A percentile compares a stretch with the other conserved stretches of the same genome.
Conservation (phyloP, 2,888 invertebrate species). For the Zhuqinia jingwanae region DNA sequence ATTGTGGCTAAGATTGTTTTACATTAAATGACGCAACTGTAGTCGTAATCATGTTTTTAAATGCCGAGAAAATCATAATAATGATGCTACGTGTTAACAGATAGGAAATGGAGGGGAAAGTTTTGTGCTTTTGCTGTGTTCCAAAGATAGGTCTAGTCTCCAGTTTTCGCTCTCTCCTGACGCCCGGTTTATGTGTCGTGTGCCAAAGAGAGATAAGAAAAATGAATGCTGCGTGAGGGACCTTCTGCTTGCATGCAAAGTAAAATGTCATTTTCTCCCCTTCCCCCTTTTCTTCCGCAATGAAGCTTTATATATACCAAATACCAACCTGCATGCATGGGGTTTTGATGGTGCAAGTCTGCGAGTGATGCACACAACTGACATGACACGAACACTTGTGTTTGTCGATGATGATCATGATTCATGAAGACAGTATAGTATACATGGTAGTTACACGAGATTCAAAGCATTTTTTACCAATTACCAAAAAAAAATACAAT, state of each 20-base stretch:
- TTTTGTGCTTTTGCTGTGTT: constrained; percentile 61
- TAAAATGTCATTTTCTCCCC: constrained; percentile 58
- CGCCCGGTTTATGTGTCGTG: constrained; percentile 71
- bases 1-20: neutral
- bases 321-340: no score
- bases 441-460: no score
- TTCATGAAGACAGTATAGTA: no score
- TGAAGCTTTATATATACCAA: no score
- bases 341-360: neutral
- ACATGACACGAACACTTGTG: no score
- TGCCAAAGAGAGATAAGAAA: constrained; percentile 77
- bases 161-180: constrained; percentile 70
- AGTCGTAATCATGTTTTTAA: no score
- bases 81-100: neutral
- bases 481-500: no score
- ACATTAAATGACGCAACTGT: no score
- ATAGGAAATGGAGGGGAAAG: constrained; percentile 50
- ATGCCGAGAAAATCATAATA: neutral
- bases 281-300: constrained; percentile 6
- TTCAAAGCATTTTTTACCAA: no score
- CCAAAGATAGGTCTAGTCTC: constrained; percentile 75
- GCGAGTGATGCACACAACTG: neutral
- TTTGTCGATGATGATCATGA: no score
- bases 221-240: constrained; percentile 49
- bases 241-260: neutral